Conservation (phyloP, 2,888 invertebrate species). For the Cryptocheilus praepositus region DNA sequence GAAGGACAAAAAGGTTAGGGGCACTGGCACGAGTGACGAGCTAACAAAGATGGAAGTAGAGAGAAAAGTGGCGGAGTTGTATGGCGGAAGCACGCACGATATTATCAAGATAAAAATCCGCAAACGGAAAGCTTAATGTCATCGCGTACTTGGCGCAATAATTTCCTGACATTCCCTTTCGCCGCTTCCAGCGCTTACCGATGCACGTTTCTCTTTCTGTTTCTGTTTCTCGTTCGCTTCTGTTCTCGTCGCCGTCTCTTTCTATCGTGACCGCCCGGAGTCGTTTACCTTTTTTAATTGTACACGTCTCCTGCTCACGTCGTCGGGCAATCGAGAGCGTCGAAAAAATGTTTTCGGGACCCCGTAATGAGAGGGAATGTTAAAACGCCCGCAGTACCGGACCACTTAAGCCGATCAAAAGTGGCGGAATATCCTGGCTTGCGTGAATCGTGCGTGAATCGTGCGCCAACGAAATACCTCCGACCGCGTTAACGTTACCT, state of each 20-base stretch:
- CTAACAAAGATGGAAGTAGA: conserved; percentile 9
- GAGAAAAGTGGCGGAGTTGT: conserved; percentile 23
- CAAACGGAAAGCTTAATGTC: conserved; percentile 60
- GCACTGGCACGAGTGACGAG: conserved; percentile 4
- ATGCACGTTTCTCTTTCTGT: conserved; percentile 22
- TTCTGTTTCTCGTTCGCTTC: no score
- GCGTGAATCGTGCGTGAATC: conserved; percentile 19
- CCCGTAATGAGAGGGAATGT: conserved; percentile 50
- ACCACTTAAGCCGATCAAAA: conserved; percentile 41
- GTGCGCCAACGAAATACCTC: background rate
- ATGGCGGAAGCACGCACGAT: conserved; percentile 44
- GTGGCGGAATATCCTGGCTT: conserved; percentile 40
- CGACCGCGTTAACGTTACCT: no score
- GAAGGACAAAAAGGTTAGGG: conserved; percentile 6
- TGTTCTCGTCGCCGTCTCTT: no score
- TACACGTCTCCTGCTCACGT: conserved; percentile 9
- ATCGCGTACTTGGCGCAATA: conserved; percentile 57
- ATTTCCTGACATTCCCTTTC: conserved; percentile 38
- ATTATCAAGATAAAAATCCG: conserved; percentile 65
- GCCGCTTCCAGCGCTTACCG: conserved; percentile 13
- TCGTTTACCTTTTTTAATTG: conserved; percentile 41
- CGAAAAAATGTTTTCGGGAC: conserved; percentile 42
- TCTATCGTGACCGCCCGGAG: conserved; percentile 15
- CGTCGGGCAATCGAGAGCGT: conserved; percentile 1
- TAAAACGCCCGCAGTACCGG: conserved; percentile 37